Base-by-base conservation (phyloP, 1,140 invertebrate genomes). In the Dufourea novaeangliae region DNA sequence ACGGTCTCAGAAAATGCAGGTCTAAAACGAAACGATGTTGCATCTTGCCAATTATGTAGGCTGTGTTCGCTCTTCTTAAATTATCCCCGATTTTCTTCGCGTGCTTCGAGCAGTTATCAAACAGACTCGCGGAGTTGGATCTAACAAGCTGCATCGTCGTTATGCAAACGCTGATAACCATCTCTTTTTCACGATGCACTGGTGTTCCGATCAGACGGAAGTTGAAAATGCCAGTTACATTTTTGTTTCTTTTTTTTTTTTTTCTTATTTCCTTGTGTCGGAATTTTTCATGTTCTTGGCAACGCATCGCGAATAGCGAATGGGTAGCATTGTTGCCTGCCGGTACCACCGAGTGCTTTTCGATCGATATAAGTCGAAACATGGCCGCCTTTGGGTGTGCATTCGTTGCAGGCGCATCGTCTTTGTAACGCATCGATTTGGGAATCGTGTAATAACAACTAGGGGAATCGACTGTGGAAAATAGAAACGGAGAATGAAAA, bases 281-380 rank as follows among this genome's bases (percentile, higher is more conserved):
- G 12, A 12, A 32, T 57, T 57, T 50, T 50, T 50, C 46, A n/a
- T 50, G n/a, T 57, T 57, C 12, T 57, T 7, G 54, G 1, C 25
- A 27, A 29, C 27, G 29, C 54, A 17, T 57, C 34, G 29, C 39
- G 70, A 22, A 73, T 64, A 62, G 64, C 32, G 50, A 46, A 64
- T 66, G 37, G 46, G 59, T 37, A 25, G 66, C 61, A 74, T 11
- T 66, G 50, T 37, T 34, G 34, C 10, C 17, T 27, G 46, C 11
- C 54, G 39, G 20, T 56, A 37, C n/a, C 59, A 37, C n/a, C 59
- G 11, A 50, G 27, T n/a, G 29, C 20, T 52, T 61, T 44, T 32
- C 61, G 62, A 66, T 66, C 71, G 68, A 70, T 66, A 39, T 41
- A 52, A 54, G 57, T 39, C 41, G 67, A 70, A 68, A 63, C 66